Evolutionary conservation across 2,113 vertebrate genomes (phyloP).

Genomic region (Herpetotheres cachinnans): DNA sequence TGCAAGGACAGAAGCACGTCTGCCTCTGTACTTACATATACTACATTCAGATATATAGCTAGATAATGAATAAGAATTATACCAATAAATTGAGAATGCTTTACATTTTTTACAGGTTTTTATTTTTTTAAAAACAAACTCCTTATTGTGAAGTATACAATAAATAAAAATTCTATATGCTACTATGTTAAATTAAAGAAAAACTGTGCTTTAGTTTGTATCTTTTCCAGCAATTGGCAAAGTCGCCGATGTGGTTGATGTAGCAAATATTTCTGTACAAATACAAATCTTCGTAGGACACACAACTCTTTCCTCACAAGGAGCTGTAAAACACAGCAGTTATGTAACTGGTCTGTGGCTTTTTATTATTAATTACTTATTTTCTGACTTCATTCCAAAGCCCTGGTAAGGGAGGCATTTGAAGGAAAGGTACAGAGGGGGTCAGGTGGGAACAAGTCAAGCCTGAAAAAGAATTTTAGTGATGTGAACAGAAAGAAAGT

Average conservation of each 20-base stretch:
- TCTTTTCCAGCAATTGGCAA: not conserved
- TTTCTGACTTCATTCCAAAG: not conserved
- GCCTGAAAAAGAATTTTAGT: not conserved
- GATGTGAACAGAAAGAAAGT: not conserved
- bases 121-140: not conserved
- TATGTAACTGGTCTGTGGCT: not conserved
- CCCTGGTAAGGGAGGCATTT: not conserved
- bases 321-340: not conserved
- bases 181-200: not conserved
- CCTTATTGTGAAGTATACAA: not conserved
- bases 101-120: not conserved
- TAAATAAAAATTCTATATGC: not conserved
- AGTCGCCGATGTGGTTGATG: not conserved
- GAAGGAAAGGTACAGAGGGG: not conserved
- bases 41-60: not conserved
- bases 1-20: not conserved
- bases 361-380: not conserved
- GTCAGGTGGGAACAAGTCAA: conserved; percentile 13
- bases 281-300: not conserved
- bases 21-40: not conserved
- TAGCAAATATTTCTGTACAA: not conserved
- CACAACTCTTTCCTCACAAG: not conserved
- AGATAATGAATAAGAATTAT: not conserved
- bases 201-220: not conserved
- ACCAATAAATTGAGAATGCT: not conserved